Conservation (phyloP, 2,888 invertebrate genomes). For the Parnassius smintheus region DNA sequence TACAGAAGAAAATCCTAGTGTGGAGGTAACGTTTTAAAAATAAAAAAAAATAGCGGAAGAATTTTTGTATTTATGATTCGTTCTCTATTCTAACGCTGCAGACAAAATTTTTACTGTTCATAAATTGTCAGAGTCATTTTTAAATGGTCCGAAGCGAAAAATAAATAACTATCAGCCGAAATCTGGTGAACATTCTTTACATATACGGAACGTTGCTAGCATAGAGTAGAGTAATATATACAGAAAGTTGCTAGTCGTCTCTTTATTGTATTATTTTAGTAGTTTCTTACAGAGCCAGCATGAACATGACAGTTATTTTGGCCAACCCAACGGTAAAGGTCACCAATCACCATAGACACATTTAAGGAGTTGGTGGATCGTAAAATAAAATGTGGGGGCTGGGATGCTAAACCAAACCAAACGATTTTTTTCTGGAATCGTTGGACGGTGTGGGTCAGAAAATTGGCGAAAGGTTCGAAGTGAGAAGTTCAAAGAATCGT, state of each 20-base stretch:
- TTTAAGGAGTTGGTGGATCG: slow-evolving; percentile 85
- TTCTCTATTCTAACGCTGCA: too few species aligned
- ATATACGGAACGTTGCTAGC: slow-evolving; percentile 90
- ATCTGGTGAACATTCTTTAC: slow-evolving; percentile 83
- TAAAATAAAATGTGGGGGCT: slow-evolving; percentile 85
- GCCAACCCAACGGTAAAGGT: slow-evolving; percentile 89
- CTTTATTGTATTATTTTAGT: slow-evolving; percentile 90
- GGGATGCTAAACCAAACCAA: slow-evolving; percentile 87
- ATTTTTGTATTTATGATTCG: too few species aligned
- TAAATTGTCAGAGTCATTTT: too few species aligned
- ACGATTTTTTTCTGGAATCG: slow-evolving; percentile 85
- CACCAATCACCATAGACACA: slow-evolving; percentile 91
- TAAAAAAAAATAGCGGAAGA: too few species aligned
- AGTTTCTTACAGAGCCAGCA: slow-evolving; percentile 91
- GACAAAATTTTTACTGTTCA: too few species aligned
- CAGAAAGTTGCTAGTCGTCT: slow-evolving; percentile 88
- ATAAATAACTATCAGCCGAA: too few species aligned
- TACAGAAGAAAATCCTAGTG: too few species aligned
- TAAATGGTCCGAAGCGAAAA: too few species aligned
- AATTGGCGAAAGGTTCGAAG: slow-evolving; percentile 85
- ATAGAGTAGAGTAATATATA: too few species aligned
- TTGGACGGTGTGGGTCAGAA: slow-evolving; percentile 84
- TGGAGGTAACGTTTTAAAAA: too few species aligned
- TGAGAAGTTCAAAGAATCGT: slow-evolving; percentile 85
- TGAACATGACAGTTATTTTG: slow-evolving; percentile 91